Conservation (phyloP, 2,113 vertebrate genomes). For the Nanorana parkeri region DNA sequence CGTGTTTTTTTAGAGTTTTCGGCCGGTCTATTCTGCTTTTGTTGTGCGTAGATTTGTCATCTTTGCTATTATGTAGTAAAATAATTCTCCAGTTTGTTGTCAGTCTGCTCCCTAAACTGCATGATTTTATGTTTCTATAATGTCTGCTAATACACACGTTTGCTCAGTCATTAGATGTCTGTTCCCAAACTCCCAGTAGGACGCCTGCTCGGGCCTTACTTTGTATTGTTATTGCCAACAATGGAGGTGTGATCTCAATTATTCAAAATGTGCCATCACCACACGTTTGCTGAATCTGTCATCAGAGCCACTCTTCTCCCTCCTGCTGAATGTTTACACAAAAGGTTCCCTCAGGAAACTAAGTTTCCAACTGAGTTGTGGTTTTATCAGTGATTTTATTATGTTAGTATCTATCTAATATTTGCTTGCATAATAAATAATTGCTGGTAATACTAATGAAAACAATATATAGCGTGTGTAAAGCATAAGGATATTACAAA, state of each 20-base stretch:
- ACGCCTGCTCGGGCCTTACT: background rate
- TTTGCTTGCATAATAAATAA: no score
- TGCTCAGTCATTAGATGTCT: slow-evolving; percentile 11
- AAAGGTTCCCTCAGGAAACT: background rate
- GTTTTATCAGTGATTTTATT: no score
- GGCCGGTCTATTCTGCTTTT: background rate
- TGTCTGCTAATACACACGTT: background rate
- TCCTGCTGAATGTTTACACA: background rate
- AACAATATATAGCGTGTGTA: no score
- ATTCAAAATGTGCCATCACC: slow-evolving; percentile 26
- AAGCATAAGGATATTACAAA: no score
- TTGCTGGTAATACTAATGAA: no score
- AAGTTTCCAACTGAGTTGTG: no score
- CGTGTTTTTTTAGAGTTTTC: no score
- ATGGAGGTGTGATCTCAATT: slow-evolving; percentile 46
- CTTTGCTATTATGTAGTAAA: background rate
- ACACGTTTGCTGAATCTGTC: slow-evolving; percentile 34
- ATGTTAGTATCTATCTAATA: no score
- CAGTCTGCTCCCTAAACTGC: background rate
- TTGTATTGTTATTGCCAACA: slow-evolving; percentile 46
- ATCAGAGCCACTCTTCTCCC: background rate
- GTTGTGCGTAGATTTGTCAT: background rate
- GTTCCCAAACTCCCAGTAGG: slow-evolving; percentile 10
- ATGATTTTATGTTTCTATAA: background rate
- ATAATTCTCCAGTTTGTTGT: background rate